Evolutionary conservation across 2,113 vertebrate genomes (phyloP), one percentile per base, ranked within the genome.

Genomic region (Fregetta grallaria): DNA sequence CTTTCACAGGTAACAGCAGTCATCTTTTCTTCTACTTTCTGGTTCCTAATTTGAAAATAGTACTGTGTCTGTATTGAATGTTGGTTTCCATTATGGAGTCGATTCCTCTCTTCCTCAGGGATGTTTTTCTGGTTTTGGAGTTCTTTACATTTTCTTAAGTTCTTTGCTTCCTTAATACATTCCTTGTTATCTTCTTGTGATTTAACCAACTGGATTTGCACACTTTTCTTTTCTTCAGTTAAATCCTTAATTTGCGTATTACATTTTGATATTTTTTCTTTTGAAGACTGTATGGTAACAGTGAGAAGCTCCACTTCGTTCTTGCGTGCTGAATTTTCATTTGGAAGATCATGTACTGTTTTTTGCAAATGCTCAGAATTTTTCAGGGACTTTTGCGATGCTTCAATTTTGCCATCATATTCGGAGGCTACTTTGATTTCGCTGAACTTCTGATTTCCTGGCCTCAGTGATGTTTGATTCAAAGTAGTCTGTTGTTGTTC

Each of bases 1-100:
- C 95, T 97, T 91, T 97, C 96, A 36, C 83, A 89, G 36, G 25
- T 86, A 71, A 90, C 68, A 45, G 53, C 15, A 44, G 68, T 72
- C 68, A 96, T 62, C n/a, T 96, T 91, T 47, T 84, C 97, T 42
- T 94, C 95, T 61, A 78, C 75, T 95, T 92, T 87, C 56, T 97
- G 83, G 34, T 97, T 97, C 55, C 92, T 96, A 12, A 42, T 78
- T 95, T 96, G 94, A 50, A 98, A 87, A 47, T 95, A 67, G 36
- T 95, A 71, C 13, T 97, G 42, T 40, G 80, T 53, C 52, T 97
- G 88, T 21, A 58, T 59, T 44, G 97, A 92, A 61, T 85, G 88
- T 70, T 97, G 88, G 40, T 97, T 98, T 84, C 98, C 95, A 45
- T 83, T 68, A 72, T 63, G 91, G 44, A 98, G 91, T 25, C 96